Conservation (phyloP, 2,888 invertebrate species). For the Dicycla oo region DNA sequence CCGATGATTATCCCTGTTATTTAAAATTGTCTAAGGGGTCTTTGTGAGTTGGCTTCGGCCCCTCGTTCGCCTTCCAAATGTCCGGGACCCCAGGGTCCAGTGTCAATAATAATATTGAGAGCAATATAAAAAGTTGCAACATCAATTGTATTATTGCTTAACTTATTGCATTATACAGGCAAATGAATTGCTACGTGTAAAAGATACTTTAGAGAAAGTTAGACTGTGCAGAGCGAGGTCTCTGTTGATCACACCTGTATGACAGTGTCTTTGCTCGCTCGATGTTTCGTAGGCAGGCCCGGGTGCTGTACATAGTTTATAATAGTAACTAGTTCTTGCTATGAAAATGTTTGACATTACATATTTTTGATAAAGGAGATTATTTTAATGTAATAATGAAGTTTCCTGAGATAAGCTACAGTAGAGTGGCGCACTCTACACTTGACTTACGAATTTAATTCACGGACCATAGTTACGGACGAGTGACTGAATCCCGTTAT, state of each 20-base stretch:
- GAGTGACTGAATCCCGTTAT: conserved; percentile 22
- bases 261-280: background rate
- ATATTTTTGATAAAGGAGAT: conserved; percentile 20
- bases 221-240: background rate
- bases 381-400: conserved; percentile 46
- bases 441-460: conserved; percentile 42
- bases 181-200: background rate
- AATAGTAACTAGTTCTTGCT: conserved; percentile 32
- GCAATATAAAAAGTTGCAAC: too few relatives aligned
- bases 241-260: background rate
- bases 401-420: conserved; percentile 26
- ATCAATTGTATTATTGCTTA: too few relatives aligned
- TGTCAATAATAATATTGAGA: too few relatives aligned
- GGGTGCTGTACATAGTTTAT: conserved; percentile 9
- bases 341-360: conserved; percentile 44
- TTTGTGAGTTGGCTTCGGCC: too few relatives aligned
- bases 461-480: conserved; percentile 21
- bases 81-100: too few relatives aligned
- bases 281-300: background rate
- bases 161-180: too few relatives aligned
- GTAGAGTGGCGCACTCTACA: conserved; percentile 38
- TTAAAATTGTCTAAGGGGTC: too few relatives aligned
- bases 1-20: too few relatives aligned
- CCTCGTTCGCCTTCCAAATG: too few relatives aligned
- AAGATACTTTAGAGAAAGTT: too few relatives aligned